phyloP scores from a whole-genome alignment of 2,113 vertebrate genomes.

The Sterrhoptilus dennistouni region DNA sequence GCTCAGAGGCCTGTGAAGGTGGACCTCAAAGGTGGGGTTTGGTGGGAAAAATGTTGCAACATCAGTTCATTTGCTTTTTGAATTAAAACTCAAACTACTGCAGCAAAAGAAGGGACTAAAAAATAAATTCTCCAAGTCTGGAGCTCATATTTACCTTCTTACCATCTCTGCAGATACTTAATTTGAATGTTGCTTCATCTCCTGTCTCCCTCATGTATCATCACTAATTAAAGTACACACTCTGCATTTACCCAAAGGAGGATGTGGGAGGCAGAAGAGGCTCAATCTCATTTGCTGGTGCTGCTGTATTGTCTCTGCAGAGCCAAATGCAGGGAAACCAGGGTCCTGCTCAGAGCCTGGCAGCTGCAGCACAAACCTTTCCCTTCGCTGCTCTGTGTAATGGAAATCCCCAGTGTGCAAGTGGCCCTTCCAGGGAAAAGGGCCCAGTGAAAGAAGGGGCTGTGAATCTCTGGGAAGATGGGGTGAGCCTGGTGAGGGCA shows the following conservation, averaged over 20 bases:
- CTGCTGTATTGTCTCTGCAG: background rate
- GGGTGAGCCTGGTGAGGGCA: background rate
- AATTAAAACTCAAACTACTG: background rate
- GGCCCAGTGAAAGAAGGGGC: background rate
- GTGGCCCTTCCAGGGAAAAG: background rate
- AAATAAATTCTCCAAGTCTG: background rate
- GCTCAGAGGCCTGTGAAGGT: background rate
- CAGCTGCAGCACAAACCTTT: background rate
- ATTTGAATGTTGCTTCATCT: constrained; percentile 41
- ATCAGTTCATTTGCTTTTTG: background rate
- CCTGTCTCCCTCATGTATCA: constrained; percentile 34
- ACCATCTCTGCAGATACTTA: constrained; percentile 34
- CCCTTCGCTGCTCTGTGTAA: background rate
- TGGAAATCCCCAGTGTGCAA: background rate
- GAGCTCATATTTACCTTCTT: constrained; percentile 13
- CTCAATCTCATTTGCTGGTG: background rate
- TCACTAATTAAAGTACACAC: constrained; percentile 48
- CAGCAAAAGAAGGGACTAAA: background rate
- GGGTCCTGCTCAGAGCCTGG: background rate
- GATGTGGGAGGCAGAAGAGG: constrained; percentile 27
- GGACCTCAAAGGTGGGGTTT: background rate
- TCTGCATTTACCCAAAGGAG: constrained; percentile 1
- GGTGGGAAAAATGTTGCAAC: background rate
- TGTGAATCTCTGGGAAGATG: background rate
- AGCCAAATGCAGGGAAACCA: background rate